Evolutionary conservation across 1,140 invertebrate species (phyloP), one percentile per base, ranked within the genome.

Genomic region (Dinoponera quadriceps): DNA sequence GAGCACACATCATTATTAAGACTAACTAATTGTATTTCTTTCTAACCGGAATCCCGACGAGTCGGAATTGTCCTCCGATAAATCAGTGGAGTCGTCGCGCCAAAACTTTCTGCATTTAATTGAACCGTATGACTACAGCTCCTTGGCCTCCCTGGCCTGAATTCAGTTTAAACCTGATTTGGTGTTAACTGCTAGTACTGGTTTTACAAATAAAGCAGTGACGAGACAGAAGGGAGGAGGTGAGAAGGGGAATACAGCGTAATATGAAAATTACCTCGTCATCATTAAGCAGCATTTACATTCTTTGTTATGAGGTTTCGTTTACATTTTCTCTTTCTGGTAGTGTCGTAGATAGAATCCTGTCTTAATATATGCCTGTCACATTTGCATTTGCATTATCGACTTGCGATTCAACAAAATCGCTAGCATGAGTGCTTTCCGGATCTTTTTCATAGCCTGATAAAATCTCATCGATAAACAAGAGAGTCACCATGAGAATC

Each of bases 21-120:
- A 44, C 38, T 44, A 44, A 44, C 11, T 44, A 44, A 44, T 9
- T 44, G 11, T 51, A 33, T 65, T 51, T 49, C 2, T 74, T 51
- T 65, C 0, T 22, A 49, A 33, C 2, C 18, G 13, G 0, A 29
- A 13, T 22, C 60, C 27, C 9, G 51, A 27, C 3, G 14, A 11
- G 48, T 55, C 0, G n/a, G 62, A 63, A 75, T 22, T 49, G 25
- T n/a, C n/a, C n/a, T n/a, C n/a, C 3, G 11, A n/a, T 27, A 74
- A 54, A 33, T 54, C 20, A 68, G 25, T 18, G 0, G 1, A 68
- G 22, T 38, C 2, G 51, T 57, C 22, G 51, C 29, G 29, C 20
- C 68, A 57, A 77, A 16, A 7, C 55, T n/a, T 57, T 77, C 33
- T 57, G 4, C 33, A 18, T 20, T 77, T 3, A 55, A 57, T 77